Conservation (phyloP, 2,113 vertebrate species). For the Spheniscus mendiculus region DNA sequence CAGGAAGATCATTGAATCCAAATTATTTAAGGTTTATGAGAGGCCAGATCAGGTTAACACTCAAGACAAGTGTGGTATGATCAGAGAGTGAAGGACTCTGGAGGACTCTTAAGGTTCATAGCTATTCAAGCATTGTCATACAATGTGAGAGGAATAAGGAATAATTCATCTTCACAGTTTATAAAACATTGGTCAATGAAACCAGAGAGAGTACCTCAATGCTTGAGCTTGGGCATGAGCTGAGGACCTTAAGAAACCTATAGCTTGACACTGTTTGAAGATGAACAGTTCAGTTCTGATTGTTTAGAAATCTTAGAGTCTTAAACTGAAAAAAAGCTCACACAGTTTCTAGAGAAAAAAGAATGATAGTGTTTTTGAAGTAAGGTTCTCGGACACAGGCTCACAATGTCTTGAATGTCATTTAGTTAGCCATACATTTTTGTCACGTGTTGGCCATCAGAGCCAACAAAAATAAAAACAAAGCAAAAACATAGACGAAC, state of each 20-base stretch:
- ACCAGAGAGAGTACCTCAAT: not conserved
- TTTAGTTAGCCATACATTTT: not conserved
- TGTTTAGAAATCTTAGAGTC: not conserved
- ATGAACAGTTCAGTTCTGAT: not conserved
- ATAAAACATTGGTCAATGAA: not conserved
- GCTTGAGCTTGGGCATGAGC: not conserved
- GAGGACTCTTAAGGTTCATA: not conserved
- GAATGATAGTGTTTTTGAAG: not conserved
- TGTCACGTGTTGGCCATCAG: not conserved
- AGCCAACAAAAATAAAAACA: not conserved
- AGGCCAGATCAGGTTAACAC: not conserved
- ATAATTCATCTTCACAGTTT: not conserved
- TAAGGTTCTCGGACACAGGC: not conserved
- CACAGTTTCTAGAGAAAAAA: not conserved
- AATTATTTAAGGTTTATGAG: not conserved
- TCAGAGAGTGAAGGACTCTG: not conserved
- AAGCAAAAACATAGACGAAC: not conserved
- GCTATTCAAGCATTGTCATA: not conserved
- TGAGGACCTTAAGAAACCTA: not conserved
- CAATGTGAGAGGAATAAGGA: not conserved
- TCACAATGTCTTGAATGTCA: not conserved
- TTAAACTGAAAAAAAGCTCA: not conserved
- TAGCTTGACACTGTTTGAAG: not conserved
- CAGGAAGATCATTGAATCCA: not conserved
- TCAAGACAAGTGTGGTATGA: not conserved